These are phyloP conservation scores for Centruroides sculpturatus DNA, from an alignment of 1,140 invertebrate species.

Conservation along the genomic window DNA sequence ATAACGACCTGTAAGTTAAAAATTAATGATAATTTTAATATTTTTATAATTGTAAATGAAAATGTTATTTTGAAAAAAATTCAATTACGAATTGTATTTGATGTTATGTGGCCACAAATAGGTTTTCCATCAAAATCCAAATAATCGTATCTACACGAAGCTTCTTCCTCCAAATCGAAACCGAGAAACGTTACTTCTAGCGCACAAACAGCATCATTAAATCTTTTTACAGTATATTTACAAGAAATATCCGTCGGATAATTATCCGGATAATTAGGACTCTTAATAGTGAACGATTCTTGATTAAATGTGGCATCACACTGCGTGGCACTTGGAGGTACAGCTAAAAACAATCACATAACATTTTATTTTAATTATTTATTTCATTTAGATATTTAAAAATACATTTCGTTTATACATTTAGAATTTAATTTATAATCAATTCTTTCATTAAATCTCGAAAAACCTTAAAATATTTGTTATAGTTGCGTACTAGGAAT, in stretches of 20 bases:
- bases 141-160: conserved; percentile 18
- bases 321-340: neutral
- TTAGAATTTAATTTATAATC: too few species aligned
- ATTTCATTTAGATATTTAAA: too few species aligned
- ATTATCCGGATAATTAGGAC: conserved; percentile 15
- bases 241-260: conserved; percentile 16
- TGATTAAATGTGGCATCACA: conserved; percentile 6
- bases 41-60: neutral
- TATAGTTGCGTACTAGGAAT: neutral
- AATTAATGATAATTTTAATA: too few species aligned
- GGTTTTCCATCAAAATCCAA: conserved; percentile 19
- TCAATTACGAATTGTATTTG: conserved; percentile 16
- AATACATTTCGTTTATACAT: too few species aligned
- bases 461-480: neutral
- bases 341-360: neutral
- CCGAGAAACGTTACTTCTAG: conserved; percentile 17
- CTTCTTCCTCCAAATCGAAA: conserved; percentile 19
- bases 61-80: neutral
- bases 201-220: conserved; percentile 13
- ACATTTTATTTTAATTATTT: neutral
- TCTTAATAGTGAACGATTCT: conserved; percentile 13
- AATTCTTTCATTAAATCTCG: too few species aligned
- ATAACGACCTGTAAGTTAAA: too few species aligned
- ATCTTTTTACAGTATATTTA: conserved; percentile 13
- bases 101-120: conserved; percentile 18